Conservation (phyloP, 2,888 invertebrate genomes). For the Eulithis prunata region DNA sequence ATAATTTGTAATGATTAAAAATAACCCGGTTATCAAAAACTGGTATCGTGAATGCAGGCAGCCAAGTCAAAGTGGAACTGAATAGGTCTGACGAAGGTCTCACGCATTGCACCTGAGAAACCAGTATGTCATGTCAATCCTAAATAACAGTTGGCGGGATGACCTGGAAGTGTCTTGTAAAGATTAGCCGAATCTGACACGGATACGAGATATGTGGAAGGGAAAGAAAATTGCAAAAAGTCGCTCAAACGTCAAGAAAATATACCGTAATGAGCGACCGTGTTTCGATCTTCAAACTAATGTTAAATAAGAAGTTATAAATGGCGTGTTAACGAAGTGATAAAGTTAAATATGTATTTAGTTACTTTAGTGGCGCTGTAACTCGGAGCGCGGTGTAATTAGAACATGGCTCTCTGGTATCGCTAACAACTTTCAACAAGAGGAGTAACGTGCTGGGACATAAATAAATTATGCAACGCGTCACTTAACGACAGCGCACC, state of each 20-base stretch:
- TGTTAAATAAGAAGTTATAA: slow-evolving; percentile 33
- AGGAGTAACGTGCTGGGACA: slow-evolving; percentile 75
- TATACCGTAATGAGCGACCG: background rate
- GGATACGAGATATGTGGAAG: too few relatives aligned
- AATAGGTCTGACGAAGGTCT: too few relatives aligned
- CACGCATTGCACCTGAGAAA: too few relatives aligned
- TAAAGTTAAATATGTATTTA: slow-evolving; percentile 41
- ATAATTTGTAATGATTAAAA: too few relatives aligned
- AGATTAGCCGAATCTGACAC: too few relatives aligned
- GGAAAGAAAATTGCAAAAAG: too few relatives aligned
- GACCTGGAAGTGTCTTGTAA: too few relatives aligned
- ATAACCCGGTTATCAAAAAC: too few relatives aligned
- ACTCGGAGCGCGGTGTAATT: slow-evolving; percentile 39
- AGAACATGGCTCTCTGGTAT: slow-evolving; percentile 50
- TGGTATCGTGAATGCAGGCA: too few relatives aligned
- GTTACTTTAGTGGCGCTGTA: slow-evolving; percentile 36
- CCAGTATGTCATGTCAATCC: too few relatives aligned
- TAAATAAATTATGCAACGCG: slow-evolving; percentile 80
- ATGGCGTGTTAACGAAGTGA: slow-evolving; percentile 32
- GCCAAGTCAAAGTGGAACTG: too few relatives aligned
- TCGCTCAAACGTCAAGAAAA: background rate
- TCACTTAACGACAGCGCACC: slow-evolving; percentile 66
- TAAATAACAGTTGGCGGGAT: too few relatives aligned
- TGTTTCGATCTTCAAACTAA: slow-evolving; percentile 25
- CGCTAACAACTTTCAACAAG: slow-evolving; percentile 63